Evolutionary conservation across 2,888 invertebrate species (phyloP).

Genomic region (Lamellibrachia columna): DNA sequence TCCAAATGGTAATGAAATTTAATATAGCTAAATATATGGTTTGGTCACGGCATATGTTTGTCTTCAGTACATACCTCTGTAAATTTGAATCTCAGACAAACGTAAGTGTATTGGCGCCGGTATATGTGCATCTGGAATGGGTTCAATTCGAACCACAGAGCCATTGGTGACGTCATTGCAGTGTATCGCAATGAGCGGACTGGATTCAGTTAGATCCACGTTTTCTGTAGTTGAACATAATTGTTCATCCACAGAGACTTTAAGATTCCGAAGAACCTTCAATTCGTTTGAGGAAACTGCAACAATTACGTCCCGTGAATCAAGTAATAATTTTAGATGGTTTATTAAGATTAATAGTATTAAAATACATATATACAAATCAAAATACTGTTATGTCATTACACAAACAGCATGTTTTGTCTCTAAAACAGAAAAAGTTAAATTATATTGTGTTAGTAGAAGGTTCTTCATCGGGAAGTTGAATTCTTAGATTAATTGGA

Average conservation of each 20-base stretch:
- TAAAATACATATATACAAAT: too few relatives aligned
- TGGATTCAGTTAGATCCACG: not conserved
- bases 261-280: not conserved
- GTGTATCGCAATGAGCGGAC: not conserved
- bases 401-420: too few relatives aligned
- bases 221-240: not conserved
- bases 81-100: not conserved
- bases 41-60: not conserved
- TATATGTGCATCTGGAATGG: not conserved
- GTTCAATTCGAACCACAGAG: not conserved
- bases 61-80: not conserved
- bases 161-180: not conserved
- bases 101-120: not conserved
- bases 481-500: too few relatives aligned
- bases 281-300: not conserved
- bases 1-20: not conserved
- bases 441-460: too few relatives aligned
- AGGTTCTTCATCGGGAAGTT: too few relatives aligned
- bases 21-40: not conserved
- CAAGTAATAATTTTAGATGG: too few relatives aligned
- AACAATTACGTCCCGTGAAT: not conserved
- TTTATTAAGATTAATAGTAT: too few relatives aligned
- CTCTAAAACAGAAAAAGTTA: too few relatives aligned
- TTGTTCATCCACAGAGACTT: not conserved
- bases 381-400: too few relatives aligned